A percentile compares a stretch with the other conserved stretches of the same genome.
phyloP scores from a whole-genome alignment of 2,113 vertebrate genomes.

The Paratilapia polleni region DNA sequence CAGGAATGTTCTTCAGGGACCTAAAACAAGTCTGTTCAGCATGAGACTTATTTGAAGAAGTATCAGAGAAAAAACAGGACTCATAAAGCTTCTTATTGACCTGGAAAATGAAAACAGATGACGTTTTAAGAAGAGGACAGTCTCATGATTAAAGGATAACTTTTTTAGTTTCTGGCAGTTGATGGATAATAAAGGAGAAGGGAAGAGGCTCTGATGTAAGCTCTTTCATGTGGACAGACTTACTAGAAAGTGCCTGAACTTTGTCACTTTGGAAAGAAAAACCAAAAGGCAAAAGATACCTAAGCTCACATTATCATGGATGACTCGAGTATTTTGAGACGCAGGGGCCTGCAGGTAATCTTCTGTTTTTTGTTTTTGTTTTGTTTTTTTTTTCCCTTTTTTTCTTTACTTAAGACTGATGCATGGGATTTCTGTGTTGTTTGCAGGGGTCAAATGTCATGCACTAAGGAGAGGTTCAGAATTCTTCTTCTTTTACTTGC shows the following conservation, averaged over 20 bases:
- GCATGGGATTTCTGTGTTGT: not conserved
- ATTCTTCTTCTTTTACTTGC: not conserved
- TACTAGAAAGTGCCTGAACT: slow-evolving; percentile 42
- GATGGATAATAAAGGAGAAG: not conserved
- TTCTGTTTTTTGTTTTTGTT: not conserved
- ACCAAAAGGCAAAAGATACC: not conserved
- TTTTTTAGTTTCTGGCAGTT: not conserved
- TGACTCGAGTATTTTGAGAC: slow-evolving; percentile 82
- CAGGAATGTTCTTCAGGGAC: not conserved
- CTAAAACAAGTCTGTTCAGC: not conserved
- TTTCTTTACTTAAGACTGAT: not conserved
- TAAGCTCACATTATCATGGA: slow-evolving; percentile 68
- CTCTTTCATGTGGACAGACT: not conserved
- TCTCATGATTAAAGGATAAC: not conserved
- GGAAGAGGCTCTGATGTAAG: not conserved
- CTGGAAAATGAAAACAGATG: not conserved
- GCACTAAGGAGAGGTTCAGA: not conserved
- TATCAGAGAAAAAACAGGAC: not conserved
- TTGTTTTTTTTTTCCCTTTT: too few species aligned
- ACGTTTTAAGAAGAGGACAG: not conserved
- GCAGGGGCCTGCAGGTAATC: slow-evolving; percentile 82
- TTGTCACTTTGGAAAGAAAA: slow-evolving; percentile 8
- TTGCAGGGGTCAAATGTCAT: slow-evolving; percentile 21
- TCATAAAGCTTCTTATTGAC: not conserved
- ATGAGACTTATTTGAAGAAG: not conserved